Base-by-base conservation (phyloP, 2,888 invertebrate species). In the Resseliella maxima region DNA sequence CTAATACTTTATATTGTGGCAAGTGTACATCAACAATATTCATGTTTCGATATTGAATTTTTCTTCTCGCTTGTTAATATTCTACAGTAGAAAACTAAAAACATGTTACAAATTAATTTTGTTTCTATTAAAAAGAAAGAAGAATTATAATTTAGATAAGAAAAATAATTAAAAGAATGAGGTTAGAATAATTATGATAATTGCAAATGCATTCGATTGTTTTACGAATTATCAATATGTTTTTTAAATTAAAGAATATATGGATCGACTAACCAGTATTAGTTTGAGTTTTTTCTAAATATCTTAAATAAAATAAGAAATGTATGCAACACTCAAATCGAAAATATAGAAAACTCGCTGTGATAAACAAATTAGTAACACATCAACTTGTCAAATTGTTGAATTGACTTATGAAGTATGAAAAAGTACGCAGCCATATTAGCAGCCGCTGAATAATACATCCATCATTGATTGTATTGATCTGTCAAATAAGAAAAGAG, bases 1-100 rank as follows among this genome's bases (percentile, higher is more conserved):
- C 89, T 87, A 89, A 90, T 72, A 91, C 90, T 88, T 91, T 89
- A 88, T 90, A 88, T 88, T 90, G 90, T 85, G 90, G 90, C 87
- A 90, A 90, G 81, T 88, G 86, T 50, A 87, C 87, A 86, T 87
- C 86, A 31, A 85, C n/a, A n/a, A 85, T 31, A 31, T 41, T 85
- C 85, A 85, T 85, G 38, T 36, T 41, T 50, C 15, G 8, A 15
- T 18, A 18, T 50, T 50, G 8, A 18, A 2, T 18, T 50, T 50
- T 6, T 50, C 18, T 50, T 50, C 46, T 50, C 18, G n/a, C n/a
- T 8, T 46, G 8, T 46, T 46, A 46, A 46, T 15, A 12, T 46
- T 46, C 8, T 46, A 8, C 8, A 46, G 15, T 46, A 8, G 10
- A 46, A 46, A 46, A 46, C 8, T 46, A 46, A 46, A 46, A 46